A percentile compares a stretch with the other conserved stretches of the same genome.
These are phyloP conservation scores for Hesperophylax magnus DNA, from an alignment of 1,140 invertebrate species.

Conservation along the genomic window DNA sequence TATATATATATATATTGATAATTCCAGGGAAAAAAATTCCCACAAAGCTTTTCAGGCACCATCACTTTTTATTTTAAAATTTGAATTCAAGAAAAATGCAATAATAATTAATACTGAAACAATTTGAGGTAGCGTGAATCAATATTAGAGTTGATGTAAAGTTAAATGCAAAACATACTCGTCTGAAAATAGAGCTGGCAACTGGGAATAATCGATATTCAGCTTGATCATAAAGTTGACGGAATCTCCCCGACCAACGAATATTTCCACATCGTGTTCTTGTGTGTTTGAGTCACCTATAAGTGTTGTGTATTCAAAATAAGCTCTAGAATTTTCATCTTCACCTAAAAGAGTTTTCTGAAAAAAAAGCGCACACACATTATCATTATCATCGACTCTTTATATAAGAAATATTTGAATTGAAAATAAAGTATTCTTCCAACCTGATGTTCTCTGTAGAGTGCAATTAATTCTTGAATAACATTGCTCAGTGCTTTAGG, in stretches of 20 bases:
- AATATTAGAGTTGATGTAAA: too few relatives aligned
- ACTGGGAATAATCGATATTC: slow-evolving; percentile 64
- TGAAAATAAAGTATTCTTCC: neutral
- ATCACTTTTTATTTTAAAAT: too few relatives aligned
- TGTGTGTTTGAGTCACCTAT: slow-evolving; percentile 65
- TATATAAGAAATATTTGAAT: neutral
- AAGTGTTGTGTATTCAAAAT: slow-evolving; percentile 68
- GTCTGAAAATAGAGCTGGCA: slow-evolving; percentile 66
- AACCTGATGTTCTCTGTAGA: slow-evolving; percentile 73
- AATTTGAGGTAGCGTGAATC: too few relatives aligned
- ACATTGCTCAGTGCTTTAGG: slow-evolving; percentile 69
- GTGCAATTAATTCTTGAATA: slow-evolving; percentile 69
- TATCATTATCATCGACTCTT: neutral
- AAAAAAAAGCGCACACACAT: slow-evolving; percentile 38
- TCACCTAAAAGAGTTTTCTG: slow-evolving; percentile 67
- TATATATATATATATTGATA: too few relatives aligned
- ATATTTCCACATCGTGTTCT: slow-evolving; percentile 68
- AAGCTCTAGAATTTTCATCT: slow-evolving; percentile 67
- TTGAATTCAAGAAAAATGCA: too few relatives aligned
- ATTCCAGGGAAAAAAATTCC: too few relatives aligned
- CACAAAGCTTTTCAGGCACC: too few relatives aligned
- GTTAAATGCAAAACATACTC: slow-evolving; percentile 58
- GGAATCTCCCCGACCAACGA: slow-evolving; percentile 64
- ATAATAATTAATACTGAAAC: too few relatives aligned
- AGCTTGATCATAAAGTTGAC: slow-evolving; percentile 68